Evolutionary conservation across 1,140 invertebrate species (phyloP).

Genomic region (Zaprionus vittiger): DNA sequence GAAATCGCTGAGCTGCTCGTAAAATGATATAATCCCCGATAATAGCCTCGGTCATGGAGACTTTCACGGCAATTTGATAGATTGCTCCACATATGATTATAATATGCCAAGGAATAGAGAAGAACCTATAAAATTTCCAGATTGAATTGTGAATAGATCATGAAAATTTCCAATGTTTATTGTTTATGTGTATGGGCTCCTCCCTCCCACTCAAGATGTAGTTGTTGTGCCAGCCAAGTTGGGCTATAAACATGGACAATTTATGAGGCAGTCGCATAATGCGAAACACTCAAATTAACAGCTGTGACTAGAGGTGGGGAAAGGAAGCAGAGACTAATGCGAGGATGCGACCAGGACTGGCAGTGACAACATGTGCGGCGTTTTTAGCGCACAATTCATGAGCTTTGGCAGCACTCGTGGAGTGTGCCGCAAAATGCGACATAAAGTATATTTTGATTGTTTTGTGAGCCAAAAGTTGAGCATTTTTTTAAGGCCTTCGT

Average conservation of each 20-base stretch:
- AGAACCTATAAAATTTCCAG: constrained; percentile 11
- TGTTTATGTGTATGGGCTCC: constrained; percentile 4
- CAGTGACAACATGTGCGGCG: constrained; percentile 37
- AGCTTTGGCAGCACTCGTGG: constrained; percentile 36
- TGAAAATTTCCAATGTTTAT: constrained; percentile 26
- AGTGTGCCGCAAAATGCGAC: constrained; percentile 58
- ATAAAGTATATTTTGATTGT: constrained; percentile 81
- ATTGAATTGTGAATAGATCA: constrained; percentile 23
- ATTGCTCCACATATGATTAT: neutral
- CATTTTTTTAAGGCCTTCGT: constrained; percentile 59
- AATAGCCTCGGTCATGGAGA: neutral
- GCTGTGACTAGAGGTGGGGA: constrained; percentile 21
- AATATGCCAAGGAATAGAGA: neutral
- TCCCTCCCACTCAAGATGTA: constrained; percentile 7
- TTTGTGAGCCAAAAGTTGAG: constrained; percentile 68
- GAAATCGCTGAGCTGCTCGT: neutral
- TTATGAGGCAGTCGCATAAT: constrained; percentile 51
- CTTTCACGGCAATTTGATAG: constrained; percentile 13
- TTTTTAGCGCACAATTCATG: constrained; percentile 48
- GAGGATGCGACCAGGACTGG: neutral
- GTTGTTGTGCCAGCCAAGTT: constrained; percentile 13
- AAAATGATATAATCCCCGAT: neutral
- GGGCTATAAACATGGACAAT: constrained; percentile 44
- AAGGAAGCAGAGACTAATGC: neutral
- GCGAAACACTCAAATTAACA: constrained; percentile 65